These are phyloP conservation scores for Hydrolagus colliei DNA, from an alignment of 2,797 vertebrate species.

Conservation along the genomic window DNA sequence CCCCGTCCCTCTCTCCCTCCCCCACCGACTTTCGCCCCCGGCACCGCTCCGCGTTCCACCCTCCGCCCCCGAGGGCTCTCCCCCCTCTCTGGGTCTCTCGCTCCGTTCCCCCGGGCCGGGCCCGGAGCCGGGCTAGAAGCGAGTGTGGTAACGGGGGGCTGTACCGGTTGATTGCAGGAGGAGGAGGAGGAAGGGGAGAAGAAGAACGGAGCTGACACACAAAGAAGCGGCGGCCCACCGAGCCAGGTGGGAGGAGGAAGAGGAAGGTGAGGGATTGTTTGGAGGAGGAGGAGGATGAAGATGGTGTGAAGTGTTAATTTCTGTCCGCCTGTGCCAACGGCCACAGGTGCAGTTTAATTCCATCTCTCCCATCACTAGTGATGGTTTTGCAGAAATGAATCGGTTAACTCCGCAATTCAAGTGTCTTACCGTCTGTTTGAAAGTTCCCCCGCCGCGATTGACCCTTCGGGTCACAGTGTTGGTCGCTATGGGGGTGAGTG, in stretches of 20 bases:
- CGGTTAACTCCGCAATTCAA: no score
- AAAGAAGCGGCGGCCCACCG: conserved; percentile 41
- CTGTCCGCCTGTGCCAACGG: no score
- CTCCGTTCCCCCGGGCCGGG: conserved; percentile 43
- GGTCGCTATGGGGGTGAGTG: no score
- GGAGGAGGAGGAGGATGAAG: conserved; percentile 51
- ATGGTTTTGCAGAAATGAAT: no score
- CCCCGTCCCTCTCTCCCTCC: conserved; percentile 5
- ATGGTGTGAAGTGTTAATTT: conserved; percentile 27
- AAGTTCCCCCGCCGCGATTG: no score
- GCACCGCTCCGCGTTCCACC: not conserved
- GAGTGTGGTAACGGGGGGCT: conserved; percentile 27
- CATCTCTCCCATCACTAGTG: no score
- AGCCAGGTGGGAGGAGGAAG: conserved; percentile 52
- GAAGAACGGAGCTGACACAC: conserved; percentile 57
- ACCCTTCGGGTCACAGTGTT: no score
- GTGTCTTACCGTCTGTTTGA: no score
- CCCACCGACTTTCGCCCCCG: not conserved
- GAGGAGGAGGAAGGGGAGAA: conserved; percentile 27
- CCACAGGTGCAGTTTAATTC: no score
- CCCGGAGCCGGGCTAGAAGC: conserved; percentile 31
- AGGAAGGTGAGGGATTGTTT: conserved; percentile 40
- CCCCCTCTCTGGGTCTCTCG: not conserved
- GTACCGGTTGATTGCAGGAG: conserved; percentile 39
- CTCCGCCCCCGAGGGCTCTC: not conserved